A percentile compares a stretch with the other conserved stretches of the same genome.
Evolutionary conservation across 2,113 vertebrate species (phyloP).

Genomic region (Pelobates fuscus): DNA sequence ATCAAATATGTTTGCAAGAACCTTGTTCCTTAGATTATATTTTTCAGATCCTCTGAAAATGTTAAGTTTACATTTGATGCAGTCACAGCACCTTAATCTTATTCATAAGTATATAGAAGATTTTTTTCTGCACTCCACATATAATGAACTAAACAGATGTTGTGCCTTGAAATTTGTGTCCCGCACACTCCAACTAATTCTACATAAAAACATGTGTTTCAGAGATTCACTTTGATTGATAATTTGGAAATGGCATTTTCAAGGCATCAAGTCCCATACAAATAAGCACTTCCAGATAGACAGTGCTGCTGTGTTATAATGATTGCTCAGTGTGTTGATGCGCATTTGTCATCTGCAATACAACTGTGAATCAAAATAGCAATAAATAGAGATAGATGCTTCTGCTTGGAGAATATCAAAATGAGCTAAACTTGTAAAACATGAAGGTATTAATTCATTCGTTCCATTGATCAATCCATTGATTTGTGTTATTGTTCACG

Average conservation of each 20-base stretch:
- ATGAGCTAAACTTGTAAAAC: background rate
- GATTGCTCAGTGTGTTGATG: constrained; percentile 18
- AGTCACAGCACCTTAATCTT: constrained; percentile 17
- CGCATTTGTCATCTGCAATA: constrained; percentile 7
- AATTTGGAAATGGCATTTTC: constrained; percentile 14
- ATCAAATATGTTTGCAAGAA: constrained; percentile 13
- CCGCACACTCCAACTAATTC: constrained; percentile 36
- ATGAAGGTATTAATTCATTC: background rate
- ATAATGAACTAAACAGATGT: constrained; percentile 40
- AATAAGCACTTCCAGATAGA: constrained; percentile 18
- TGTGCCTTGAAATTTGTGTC: constrained; percentile 29
- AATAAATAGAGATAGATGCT: background rate
- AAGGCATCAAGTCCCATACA: constrained; percentile 14
- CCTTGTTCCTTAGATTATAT: constrained; percentile 20
- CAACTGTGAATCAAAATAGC: background rate
- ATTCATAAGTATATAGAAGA: constrained; percentile 16
- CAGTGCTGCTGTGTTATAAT: constrained; percentile 10
- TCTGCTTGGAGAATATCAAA: background rate
- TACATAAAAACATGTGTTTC: constrained; percentile 31
- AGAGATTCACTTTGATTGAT: constrained; percentile 33
- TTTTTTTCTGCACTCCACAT: background rate
- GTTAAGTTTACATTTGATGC: constrained; percentile 18
- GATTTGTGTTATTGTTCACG: no score
- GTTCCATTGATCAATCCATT: background rate
- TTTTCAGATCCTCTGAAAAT: constrained; percentile 16